Conservation (phyloP, 2,797 vertebrate species). For the Scolopax bukidnonensis region DNA sequence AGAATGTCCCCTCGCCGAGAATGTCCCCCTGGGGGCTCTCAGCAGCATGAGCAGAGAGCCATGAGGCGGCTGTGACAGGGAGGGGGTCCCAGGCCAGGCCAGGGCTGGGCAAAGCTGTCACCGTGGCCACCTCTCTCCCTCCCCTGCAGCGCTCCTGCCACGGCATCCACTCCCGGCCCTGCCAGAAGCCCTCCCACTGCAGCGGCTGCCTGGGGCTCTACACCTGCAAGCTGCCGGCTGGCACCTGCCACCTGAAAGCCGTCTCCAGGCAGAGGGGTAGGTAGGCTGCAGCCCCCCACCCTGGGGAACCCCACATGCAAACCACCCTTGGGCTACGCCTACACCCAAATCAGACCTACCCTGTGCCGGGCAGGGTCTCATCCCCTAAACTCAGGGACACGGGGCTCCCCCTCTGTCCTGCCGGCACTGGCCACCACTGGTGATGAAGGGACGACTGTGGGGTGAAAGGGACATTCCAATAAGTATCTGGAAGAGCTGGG, state of each 20-base stretch:
- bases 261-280: constrained; percentile 71
- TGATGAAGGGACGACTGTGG: rapidly evolving
- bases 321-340: neutral
- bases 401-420: neutral
- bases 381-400: neutral
- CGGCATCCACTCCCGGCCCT: constrained; percentile 45
- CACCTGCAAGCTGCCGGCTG: constrained; percentile 60
- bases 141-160: constrained; percentile 56
- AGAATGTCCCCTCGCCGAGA: too few species aligned
- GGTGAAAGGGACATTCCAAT: neutral
- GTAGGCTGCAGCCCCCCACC: neutral
- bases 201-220: constrained; percentile 74
- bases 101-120: neutral
- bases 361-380: rapidly evolving
- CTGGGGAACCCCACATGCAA: rapidly evolving
- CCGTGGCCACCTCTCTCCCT: neutral
- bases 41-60: rapidly evolving
- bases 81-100: neutral
- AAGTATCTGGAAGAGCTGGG: neutral
- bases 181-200: constrained; percentile 65
- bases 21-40: neutral
- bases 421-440: rapidly evolving
- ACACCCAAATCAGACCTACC: neutral
- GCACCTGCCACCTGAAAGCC: constrained; percentile 55
- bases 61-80: neutral